Conservation (phyloP, 1,140 invertebrate genomes). For the Drosophila nasuta region DNA sequence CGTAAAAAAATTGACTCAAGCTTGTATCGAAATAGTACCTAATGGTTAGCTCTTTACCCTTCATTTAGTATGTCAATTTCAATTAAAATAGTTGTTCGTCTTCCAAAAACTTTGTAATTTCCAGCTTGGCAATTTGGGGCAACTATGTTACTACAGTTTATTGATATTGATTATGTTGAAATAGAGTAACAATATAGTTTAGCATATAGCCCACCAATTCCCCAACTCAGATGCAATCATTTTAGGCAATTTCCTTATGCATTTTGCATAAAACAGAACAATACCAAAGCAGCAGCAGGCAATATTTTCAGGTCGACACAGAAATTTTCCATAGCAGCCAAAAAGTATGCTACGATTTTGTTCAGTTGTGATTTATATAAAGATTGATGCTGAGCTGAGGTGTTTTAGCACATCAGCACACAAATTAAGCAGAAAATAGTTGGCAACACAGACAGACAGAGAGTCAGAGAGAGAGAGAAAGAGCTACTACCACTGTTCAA, state of each 20-base stretch:
- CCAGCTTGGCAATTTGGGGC: background rate
- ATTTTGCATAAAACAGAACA: constrained; percentile 21
- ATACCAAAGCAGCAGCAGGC: background rate
- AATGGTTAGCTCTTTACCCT: too few relatives aligned
- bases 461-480: background rate
- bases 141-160: constrained; percentile 15
- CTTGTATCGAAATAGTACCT: background rate
- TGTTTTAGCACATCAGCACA: constrained; percentile 64
- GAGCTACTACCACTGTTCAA: background rate
- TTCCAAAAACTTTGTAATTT: background rate
- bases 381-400: constrained; percentile 52
- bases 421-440: constrained; percentile 48
- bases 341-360: constrained; percentile 42
- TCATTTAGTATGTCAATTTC: background rate
- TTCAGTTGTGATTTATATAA: constrained; percentile 23
- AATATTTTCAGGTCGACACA: background rate
- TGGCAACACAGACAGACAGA: background rate
- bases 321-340: constrained; percentile 11
- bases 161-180: constrained; percentile 33
- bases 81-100: background rate
- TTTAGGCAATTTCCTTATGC: constrained; percentile 36
- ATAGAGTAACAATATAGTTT: background rate
- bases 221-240: constrained; percentile 21
- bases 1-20: background rate
- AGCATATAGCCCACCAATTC: background rate